Evolutionary conservation across 2,888 invertebrate species (phyloP).

Genomic region (Acleris sparsana): DNA sequence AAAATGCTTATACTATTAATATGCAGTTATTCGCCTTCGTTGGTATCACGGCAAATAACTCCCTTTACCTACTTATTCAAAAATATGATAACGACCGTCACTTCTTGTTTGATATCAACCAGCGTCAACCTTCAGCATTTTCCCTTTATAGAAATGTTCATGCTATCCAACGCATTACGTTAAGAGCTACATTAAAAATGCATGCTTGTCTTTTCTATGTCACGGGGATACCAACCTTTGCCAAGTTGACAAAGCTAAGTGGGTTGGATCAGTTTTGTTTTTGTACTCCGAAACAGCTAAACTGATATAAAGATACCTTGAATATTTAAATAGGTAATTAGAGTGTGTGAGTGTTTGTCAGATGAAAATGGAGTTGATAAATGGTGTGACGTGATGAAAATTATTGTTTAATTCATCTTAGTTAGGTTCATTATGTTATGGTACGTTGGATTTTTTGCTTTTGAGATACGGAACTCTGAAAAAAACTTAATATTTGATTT

Average conservation of each 20-base stretch:
- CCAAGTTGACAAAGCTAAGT: constrained; percentile 42
- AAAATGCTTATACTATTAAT: no score
- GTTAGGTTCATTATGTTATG: neutral
- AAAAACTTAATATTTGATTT: no score
- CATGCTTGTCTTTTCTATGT: constrained; percentile 49
- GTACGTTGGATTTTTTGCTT: neutral
- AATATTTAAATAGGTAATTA: constrained; percentile 35
- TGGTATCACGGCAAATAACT: neutral
- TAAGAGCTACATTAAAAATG: constrained; percentile 53
- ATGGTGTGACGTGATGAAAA: neutral
- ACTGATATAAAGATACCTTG: constrained; percentile 44
- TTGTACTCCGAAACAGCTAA: constrained; percentile 52
- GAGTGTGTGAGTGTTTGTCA: constrained; percentile 21
- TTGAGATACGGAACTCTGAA: neutral
- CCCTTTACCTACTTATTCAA: constrained; percentile 4
- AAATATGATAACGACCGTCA: constrained; percentile 31
- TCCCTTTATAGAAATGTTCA: constrained; percentile 37
- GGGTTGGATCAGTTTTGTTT: constrained; percentile 51
- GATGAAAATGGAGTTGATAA: constrained; percentile 13
- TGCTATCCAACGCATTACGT: constrained; percentile 41
- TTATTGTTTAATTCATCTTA: no score
- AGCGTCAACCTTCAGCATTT: constrained; percentile 25
- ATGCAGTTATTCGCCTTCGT: no score
- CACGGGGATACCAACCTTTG: constrained; percentile 40
- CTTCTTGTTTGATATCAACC: constrained; percentile 22